Evolutionary conservation across 2,113 vertebrate species (phyloP).

Genomic region (Gnathonemus longibarbis): DNA sequence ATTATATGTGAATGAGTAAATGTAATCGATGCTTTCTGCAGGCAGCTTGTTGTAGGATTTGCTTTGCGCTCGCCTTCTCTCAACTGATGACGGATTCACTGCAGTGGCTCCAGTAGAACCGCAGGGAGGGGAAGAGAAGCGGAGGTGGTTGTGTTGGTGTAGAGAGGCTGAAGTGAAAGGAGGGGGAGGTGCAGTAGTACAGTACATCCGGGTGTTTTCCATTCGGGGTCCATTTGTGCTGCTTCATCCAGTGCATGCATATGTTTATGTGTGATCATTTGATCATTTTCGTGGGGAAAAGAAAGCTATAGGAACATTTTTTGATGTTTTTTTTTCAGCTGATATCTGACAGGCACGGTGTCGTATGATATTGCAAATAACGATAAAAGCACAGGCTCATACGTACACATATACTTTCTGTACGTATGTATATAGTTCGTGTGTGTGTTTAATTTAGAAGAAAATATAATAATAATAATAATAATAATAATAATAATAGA

Average conservation of each 20-base stretch:
- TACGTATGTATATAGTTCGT: neutral
- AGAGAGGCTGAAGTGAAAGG: conserved; percentile 10
- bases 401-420: neutral
- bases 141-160: conserved; percentile 15
- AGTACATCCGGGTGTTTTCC: conserved; percentile 38
- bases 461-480: neutral
- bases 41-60: neutral
- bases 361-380: neutral
- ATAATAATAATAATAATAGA: neutral
- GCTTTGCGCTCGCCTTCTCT: conserved; percentile 12
- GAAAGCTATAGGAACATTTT: neutral
- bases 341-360: neutral
- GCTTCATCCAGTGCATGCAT: neutral
- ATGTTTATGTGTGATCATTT: neutral
- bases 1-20: neutral
- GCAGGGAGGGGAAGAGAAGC: conserved; percentile 41
- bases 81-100: conserved; percentile 49
- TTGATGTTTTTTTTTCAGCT: neutral
- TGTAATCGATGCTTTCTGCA: neutral
- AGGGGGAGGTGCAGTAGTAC: conserved; percentile 35
- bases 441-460: neutral
- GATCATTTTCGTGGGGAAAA: neutral
- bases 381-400: neutral
- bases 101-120: conserved; percentile 58
- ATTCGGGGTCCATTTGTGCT: neutral